Evolutionary conservation across 2,113 vertebrate genomes (phyloP), one percentile per base, ranked within the genome.

Genomic region (Oreochromis tanganicae): DNA sequence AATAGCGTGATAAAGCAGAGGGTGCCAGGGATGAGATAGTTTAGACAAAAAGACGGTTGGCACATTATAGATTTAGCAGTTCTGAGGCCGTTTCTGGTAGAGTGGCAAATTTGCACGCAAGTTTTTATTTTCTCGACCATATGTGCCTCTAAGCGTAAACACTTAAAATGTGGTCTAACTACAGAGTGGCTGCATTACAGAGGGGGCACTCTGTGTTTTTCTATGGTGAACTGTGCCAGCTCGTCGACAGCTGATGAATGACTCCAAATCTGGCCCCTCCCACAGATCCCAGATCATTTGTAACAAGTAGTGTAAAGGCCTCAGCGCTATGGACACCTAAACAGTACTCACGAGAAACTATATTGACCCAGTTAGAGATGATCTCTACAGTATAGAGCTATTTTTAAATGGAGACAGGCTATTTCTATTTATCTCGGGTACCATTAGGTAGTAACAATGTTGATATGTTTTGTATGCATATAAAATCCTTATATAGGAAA

Each of bases 171-270:
- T 59, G 32, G 66, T 86, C 19, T 80, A 80, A 61, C 41, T 7
- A 55, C 41, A 55, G 9, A 85, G 80, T 46, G 19, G 34, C 79
- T 32, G 19, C 55, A 81, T 85, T 80, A 66, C 43, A 84, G 68
- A n/a, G 56, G 50, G 73, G 14, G 55, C 38, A 32, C 52, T 73
- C 38, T 27, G 41, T 46, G 34, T 91, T 93, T 91, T 92, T 81
- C 80, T 80, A 73, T 6, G 11, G 27, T 29, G 81, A 90, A 50
- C 85, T 48, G 79, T 85, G 92, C 90, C 91, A 91, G 80, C 75
- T 79, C 56, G 50, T 52, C 88, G 91, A 94, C 87, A 91, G 85
- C 88, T 92, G 91, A 92, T 83, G 55, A 87, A 94, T 91, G 85
- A 88, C 81, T 79, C 52, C 29, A 9, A 80, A 57, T 81, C 41